A percentile compares a stretch with the other conserved stretches of the same genome.
These are phyloP conservation scores for Bimastos eiseni DNA, from an alignment of 2,888 invertebrate genomes.

Conservation along the genomic window DNA sequence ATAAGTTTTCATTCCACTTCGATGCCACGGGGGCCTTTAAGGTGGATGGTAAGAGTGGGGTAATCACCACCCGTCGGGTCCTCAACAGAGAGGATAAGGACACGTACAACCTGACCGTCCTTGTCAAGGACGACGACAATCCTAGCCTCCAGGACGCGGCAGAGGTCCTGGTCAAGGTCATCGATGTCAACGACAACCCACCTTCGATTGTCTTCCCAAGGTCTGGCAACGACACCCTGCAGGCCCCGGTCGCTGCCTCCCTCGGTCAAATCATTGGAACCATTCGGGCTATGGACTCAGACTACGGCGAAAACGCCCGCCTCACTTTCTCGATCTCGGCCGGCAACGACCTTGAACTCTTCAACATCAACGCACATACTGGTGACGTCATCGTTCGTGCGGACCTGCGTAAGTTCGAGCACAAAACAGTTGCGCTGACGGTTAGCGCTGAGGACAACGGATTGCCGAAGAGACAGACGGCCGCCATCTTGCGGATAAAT, in stretches of 20 bases:
- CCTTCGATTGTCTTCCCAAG: conserved; percentile 42
- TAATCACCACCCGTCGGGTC: not conserved
- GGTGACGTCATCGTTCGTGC: conserved; percentile 28
- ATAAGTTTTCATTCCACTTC: not conserved
- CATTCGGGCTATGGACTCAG: conserved; percentile 83
- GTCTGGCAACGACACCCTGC: conserved; percentile 35
- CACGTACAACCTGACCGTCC: conserved; percentile 17
- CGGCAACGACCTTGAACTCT: not conserved
- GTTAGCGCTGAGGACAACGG: not conserved
- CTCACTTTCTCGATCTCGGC: conserved; percentile 69
- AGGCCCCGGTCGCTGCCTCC: conserved; percentile 26
- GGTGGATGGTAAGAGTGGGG: not conserved
- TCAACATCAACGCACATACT: conserved; percentile 22
- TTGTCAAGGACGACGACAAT: conserved; percentile 1
- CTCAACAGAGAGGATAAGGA: conserved; percentile 21
- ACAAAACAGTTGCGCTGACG: not conserved
- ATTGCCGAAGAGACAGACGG: not conserved
- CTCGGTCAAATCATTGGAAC: conserved; percentile 28
- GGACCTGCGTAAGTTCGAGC: not conserved
- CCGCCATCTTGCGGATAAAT: not conserved
- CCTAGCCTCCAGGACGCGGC: conserved; percentile 1
- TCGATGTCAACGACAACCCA: conserved; percentile 43
- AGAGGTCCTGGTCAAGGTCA: conserved; percentile 56
- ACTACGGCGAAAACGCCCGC: conserved; percentile 82
- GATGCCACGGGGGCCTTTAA: not conserved